phyloP scores from a whole-genome alignment of 2,113 vertebrate genomes.

The Thomomys bottae region DNA sequence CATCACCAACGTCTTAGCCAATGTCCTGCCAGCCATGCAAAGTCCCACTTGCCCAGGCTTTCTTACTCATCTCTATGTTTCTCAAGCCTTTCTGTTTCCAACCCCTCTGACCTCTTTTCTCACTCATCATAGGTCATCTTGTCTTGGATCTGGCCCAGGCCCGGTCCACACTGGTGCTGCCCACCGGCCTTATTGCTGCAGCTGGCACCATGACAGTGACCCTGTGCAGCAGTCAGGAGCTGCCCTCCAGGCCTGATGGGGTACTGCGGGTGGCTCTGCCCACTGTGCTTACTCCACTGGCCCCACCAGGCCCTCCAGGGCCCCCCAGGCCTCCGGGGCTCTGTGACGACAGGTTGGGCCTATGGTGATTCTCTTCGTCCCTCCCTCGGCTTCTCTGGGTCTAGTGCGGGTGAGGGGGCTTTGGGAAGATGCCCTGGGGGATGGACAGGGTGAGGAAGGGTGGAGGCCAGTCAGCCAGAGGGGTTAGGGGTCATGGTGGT shows the following conservation, averaged over 20 bases:
- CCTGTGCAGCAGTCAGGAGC: constrained; percentile 91
- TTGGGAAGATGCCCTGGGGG: neutral
- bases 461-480: constrained; percentile 2
- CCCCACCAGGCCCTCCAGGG: constrained; percentile 80
- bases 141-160: constrained; percentile 94
- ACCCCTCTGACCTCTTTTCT: constrained; percentile 57
- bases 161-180: constrained; percentile 91
- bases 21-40: neutral
- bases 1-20: no score
- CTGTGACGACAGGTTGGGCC: constrained; percentile 93
- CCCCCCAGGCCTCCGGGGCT: constrained; percentile 90
- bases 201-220: constrained; percentile 91
- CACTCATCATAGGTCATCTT: constrained; percentile 89
- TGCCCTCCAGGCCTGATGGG: constrained; percentile 92
- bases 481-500: neutral
- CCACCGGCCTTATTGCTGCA: constrained; percentile 89
- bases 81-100: neutral
- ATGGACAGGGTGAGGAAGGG: constrained; percentile 21
- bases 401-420: constrained; percentile 80
- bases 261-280: constrained; percentile 91
- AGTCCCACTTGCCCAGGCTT: neutral
- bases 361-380: constrained; percentile 90
- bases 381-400: constrained; percentile 84
- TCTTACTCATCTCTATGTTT: neutral
- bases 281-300: constrained; percentile 88